Evolutionary conservation across 2,113 vertebrate species (phyloP).

Genomic region (Stomatorhinus ivindoensis): DNA sequence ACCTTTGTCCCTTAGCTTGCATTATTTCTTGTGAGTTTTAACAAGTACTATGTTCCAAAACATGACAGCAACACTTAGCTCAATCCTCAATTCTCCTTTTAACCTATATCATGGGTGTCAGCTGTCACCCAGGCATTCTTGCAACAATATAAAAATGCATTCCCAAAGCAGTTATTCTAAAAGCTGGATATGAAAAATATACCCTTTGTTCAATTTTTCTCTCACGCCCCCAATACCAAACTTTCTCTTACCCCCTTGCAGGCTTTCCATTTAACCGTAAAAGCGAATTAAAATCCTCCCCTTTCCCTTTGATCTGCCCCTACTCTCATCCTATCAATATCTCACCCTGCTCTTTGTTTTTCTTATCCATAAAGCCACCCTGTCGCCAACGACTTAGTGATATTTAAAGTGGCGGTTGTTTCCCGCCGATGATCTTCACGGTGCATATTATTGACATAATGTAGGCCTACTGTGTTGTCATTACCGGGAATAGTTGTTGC

Average conservation of each 20-base stretch:
- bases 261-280: neutral
- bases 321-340: neutral
- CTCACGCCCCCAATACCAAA: neutral
- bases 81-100: no score
- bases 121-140: no score
- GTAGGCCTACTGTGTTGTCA: neutral
- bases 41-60: no score
- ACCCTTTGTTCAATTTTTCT: neutral
- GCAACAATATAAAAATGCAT: no score
- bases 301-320: neutral
- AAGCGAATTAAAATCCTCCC: neutral
- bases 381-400: neutral
- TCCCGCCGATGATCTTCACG: neutral
- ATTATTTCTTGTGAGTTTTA: no score
- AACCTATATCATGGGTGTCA: no score
- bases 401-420: neutral
- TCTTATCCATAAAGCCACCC: neutral
- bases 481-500: neutral
- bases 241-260: neutral
- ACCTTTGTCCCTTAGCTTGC: no score
- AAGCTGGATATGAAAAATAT: no score
- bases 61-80: no score
- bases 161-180: no score
- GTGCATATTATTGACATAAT: neutral
- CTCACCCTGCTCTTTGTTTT: neutral